These are phyloP conservation scores for Diarsia brunnea DNA, from an alignment of 2,888 invertebrate genomes.

Conservation along the genomic window DNA sequence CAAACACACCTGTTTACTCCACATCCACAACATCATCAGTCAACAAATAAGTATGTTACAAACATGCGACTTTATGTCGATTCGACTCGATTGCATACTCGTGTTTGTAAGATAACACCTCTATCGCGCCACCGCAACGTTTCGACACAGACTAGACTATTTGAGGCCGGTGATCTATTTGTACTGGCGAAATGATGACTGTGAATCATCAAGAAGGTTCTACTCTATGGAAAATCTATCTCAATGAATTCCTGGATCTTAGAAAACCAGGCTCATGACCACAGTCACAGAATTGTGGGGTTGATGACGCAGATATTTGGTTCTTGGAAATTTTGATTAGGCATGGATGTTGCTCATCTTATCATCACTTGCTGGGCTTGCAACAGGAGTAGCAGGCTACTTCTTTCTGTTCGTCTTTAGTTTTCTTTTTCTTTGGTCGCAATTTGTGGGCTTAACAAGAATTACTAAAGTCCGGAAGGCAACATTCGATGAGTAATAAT, in stretches of 20 bases:
- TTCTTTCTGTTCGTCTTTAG: too few species aligned
- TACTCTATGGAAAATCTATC: neutral
- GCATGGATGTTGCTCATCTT: neutral
- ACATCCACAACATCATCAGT: conserved; percentile 19
- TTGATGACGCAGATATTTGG: neutral
- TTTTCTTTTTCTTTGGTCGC: neutral
- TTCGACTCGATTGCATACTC: conserved; percentile 45
- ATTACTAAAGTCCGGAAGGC: too few species aligned
- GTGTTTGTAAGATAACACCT: conserved; percentile 65
- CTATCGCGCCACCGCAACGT: conserved; percentile 54
- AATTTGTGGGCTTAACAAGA: neutral
- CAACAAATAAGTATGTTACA: conserved; percentile 39
- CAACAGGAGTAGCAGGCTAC: neutral
- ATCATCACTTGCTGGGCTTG: neutral
- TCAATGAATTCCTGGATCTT: conserved; percentile 9
- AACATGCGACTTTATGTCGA: conserved; percentile 25
- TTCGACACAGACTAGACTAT: conserved; percentile 39
- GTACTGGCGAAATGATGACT: conserved; percentile 22
- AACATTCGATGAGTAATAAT: too few species aligned
- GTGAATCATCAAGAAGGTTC: conserved; percentile 15
- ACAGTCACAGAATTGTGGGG: neutral
- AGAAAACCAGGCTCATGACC: neutral
- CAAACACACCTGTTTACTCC: conserved; percentile 18
- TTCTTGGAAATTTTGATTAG: conserved; percentile 3
- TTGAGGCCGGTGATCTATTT: conserved; percentile 52